A percentile compares a stretch with the other conserved stretches of the same genome.
phyloP scores from a whole-genome alignment of 1,140 invertebrate species.

The Solen grandis region DNA sequence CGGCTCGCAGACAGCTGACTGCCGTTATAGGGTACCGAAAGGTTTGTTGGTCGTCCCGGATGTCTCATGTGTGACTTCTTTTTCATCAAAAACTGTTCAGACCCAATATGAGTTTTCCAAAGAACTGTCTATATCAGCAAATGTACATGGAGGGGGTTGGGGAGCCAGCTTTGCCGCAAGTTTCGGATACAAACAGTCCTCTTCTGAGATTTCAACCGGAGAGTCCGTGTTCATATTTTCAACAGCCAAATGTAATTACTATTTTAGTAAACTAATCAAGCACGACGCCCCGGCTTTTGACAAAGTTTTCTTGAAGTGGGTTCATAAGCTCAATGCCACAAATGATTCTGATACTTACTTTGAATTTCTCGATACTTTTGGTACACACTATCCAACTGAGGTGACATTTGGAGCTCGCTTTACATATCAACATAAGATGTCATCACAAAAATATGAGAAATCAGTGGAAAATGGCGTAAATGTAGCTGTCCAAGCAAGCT shows the following conservation, averaged over 20 bases:
- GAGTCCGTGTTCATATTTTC: constrained; percentile 37
- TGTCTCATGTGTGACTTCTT: constrained; percentile 46
- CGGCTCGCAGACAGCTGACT: constrained; percentile 29
- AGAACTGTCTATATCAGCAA: constrained; percentile 27
- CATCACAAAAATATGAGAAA: background rate
- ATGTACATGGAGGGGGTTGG: constrained; percentile 13
- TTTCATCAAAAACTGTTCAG: constrained; percentile 41
- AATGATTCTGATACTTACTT: background rate
- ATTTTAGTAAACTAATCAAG: constrained; percentile 36
- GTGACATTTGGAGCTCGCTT: constrained; percentile 12
- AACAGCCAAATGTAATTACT: constrained; percentile 48
- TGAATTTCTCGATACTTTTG: constrained; percentile 12
- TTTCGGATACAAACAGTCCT: constrained; percentile 27
- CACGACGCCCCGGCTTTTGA: constrained; percentile 21
- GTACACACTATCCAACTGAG: constrained; percentile 17
- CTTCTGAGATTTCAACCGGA: constrained; percentile 14
- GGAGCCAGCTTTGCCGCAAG: constrained; percentile 42
- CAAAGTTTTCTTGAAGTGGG: constrained; percentile 24
- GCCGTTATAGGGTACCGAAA: constrained; percentile 36
- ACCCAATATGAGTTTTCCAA: constrained; percentile 22
- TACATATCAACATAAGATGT: constrained; percentile 20
- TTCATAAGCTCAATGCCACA: constrained; percentile 21
- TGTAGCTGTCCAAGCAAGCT: constrained; percentile 18
- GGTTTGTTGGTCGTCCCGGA: constrained; percentile 46
- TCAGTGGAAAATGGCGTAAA: background rate